These are phyloP conservation scores for Aporrectodea caliginosa DNA, from an alignment of 1,140 invertebrate genomes.

Conservation along the genomic window DNA sequence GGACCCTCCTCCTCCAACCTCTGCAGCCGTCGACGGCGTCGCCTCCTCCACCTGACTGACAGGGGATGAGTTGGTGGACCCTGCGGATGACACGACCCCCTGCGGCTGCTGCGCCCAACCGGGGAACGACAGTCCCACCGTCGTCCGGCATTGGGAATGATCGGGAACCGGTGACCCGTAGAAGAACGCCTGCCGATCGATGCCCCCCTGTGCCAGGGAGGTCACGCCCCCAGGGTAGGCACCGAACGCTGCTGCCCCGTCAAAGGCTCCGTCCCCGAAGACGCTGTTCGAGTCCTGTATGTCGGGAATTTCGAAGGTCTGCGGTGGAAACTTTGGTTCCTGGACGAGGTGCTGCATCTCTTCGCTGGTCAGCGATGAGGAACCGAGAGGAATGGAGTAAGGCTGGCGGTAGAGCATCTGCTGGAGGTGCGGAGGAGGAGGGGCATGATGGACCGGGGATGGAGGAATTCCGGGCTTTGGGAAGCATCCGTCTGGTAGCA, in stretches of 20 bases:
- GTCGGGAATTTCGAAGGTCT: conserved; percentile 27
- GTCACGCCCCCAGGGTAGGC: not conserved
- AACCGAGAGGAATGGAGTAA: not conserved
- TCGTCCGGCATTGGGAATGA: not conserved
- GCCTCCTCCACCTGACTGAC: conserved; percentile 18
- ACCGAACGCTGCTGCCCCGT: not conserved
- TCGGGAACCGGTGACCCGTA: not conserved
- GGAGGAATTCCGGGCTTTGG: no score
- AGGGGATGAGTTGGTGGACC: conserved; percentile 12
- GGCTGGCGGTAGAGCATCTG: not conserved
- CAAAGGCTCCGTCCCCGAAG: conserved; percentile 1
- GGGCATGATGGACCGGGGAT: no score
- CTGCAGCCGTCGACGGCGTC: not conserved
- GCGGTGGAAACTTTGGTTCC: conserved; percentile 23
- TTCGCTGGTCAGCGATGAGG: not conserved
- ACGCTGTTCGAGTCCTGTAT: conserved; percentile 12
- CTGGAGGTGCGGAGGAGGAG: not conserved
- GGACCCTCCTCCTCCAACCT: not conserved
- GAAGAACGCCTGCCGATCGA: not conserved
- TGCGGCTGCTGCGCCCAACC: not conserved
- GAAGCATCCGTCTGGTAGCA: not conserved
- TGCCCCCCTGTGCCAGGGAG: not conserved
- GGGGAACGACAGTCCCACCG: not conserved
- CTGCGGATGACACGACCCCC: not conserved
- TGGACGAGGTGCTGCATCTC: conserved; percentile 7